phyloP scores from a whole-genome alignment of 2,888 invertebrate genomes.

The Oxystoma pomonae region DNA sequence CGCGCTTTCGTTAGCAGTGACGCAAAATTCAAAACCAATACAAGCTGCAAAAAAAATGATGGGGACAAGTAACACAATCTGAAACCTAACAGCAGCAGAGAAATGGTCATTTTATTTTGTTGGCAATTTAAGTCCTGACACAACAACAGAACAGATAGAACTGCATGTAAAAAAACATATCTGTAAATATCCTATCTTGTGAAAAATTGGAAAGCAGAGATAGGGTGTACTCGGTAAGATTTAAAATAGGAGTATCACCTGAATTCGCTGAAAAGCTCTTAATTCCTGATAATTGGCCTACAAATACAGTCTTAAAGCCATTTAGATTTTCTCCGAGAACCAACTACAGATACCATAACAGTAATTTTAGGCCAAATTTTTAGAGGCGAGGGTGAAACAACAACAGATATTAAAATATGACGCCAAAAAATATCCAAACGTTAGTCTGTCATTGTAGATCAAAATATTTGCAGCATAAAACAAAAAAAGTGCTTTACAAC shows the following conservation, averaged over 20 bases:
- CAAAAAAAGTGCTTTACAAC: neutral
- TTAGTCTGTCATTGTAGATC: neutral
- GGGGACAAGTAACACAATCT: neutral
- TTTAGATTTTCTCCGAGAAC: neutral
- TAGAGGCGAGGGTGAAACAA: neutral
- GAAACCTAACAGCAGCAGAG: neutral
- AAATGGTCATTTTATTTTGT: neutral
- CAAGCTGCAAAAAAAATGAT: too few relatives aligned
- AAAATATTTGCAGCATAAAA: neutral
- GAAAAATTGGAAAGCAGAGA: neutral
- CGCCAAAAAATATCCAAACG: neutral
- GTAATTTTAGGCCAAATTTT: neutral
- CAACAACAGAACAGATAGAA: neutral
- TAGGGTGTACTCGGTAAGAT: neutral
- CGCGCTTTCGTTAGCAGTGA: neutral
- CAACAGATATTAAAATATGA: neutral
- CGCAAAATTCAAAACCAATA: neutral
- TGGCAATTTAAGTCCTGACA: neutral
- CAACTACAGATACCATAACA: neutral
- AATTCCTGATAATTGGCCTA: neutral
- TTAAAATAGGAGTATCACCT: neutral
- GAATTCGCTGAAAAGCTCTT: neutral
- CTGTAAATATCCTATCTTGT: neutral
- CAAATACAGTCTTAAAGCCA: neutral
- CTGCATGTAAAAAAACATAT: neutral